These are phyloP conservation scores for Xylota segnis DNA, from an alignment of 2,888 invertebrate genomes.

Conservation along the genomic window DNA sequence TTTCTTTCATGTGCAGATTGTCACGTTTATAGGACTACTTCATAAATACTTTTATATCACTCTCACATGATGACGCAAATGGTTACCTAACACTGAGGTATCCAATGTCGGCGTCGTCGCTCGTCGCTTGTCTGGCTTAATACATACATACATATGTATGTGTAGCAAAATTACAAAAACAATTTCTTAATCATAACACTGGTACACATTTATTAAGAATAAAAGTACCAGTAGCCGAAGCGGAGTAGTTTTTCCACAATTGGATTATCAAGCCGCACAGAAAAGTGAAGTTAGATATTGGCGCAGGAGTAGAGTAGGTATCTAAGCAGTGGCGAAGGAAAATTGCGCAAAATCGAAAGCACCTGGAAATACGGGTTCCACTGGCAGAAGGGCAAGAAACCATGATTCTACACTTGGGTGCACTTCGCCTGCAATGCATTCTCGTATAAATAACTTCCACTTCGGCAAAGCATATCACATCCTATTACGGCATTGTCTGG, in stretches of 20 bases:
- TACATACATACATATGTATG: neutral
- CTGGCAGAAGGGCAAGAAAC: constrained; percentile 63
- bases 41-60: constrained; percentile 26
- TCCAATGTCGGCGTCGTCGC: constrained; percentile 4
- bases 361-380: constrained; percentile 69
- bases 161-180: constrained; percentile 16
- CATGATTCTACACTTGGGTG: constrained; percentile 66
- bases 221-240: constrained; percentile 46
- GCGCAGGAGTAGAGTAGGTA: neutral
- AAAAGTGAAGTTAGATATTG: constrained; percentile 66
- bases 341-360: constrained; percentile 67
- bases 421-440: constrained; percentile 54
- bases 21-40: constrained; percentile 6
- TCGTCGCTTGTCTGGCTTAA: neutral
- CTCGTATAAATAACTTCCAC: constrained; percentile 69
- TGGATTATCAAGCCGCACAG: constrained; percentile 36
- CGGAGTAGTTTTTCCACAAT: constrained; percentile 63
- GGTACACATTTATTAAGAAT: constrained; percentile 54
- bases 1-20: neutral
- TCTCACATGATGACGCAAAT: constrained; percentile 35
- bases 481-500: constrained; percentile 75
- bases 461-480: constrained; percentile 70
- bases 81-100: constrained; percentile 5
- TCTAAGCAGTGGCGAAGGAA: constrained; percentile 25
- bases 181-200: constrained; percentile 46